phyloP scores from a whole-genome alignment of 2,113 vertebrate species.

The Rhombomys opimus region DNA sequence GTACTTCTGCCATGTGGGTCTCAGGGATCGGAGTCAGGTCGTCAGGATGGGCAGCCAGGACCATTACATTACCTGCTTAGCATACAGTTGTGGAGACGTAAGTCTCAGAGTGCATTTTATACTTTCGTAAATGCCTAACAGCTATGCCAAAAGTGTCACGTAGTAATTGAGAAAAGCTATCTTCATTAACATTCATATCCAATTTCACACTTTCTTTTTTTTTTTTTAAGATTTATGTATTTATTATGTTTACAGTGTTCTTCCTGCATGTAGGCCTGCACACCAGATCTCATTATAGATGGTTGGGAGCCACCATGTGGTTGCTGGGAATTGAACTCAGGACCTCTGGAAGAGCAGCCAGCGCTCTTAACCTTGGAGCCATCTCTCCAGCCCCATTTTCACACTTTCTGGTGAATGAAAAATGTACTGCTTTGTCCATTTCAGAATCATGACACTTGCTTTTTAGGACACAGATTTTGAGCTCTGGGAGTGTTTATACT shows the following conservation, averaged over 20 bases:
- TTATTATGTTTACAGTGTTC: too few species aligned
- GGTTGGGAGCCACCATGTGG: too few species aligned
- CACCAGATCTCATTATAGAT: too few species aligned
- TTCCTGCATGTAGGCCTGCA: too few species aligned
- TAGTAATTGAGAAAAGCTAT: slow-evolving; percentile 38
- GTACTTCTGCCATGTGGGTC: neutral
- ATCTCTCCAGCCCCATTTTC: too few species aligned
- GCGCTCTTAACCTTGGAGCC: too few species aligned
- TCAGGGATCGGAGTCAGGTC: neutral
- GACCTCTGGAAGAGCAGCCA: too few species aligned
- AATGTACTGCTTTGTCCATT: neutral
- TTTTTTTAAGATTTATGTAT: too few species aligned
- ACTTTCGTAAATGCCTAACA: slow-evolving; percentile 6
- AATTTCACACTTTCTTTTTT: too few species aligned
- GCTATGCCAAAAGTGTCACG: neutral
- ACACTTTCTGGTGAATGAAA: neutral
- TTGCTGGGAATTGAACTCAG: too few species aligned
- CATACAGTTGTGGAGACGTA: too few species aligned
- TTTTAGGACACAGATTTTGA: neutral
- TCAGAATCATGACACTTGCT: neutral
- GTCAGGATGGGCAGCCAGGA: neutral
- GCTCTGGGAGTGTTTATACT: neutral
- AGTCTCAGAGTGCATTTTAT: neutral
- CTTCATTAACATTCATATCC: neutral
- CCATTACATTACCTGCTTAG: neutral